Base-by-base conservation (phyloP, 53 echinoderm and acorn worm species). In the Arbacia lixula region DNA sequence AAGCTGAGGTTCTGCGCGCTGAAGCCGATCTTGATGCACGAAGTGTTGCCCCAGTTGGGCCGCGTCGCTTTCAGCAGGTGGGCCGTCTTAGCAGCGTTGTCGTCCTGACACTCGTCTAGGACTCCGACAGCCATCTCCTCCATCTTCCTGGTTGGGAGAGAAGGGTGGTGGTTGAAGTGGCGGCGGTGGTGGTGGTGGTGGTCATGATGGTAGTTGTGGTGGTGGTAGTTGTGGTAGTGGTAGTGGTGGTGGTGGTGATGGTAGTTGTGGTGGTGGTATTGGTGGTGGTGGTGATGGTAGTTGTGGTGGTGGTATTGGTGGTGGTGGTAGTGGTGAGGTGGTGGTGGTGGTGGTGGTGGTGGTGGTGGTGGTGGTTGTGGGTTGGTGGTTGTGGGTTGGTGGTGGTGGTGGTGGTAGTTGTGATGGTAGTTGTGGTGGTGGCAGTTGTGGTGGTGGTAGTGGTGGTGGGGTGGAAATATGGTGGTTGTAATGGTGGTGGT, bases 41-140 rank as follows among this genome's bases (percentile, higher is more conserved):
- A 93, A 0, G 90, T 38, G 37, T 82, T 85, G 12, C 95, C 95
- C 92, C 92, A 95, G 61, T 91, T 87, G 11, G 85, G 82, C 29
- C 95, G 41, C 1, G 87, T 78, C 60, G 89, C 81, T 34, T 87
- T 60, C 72, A 92, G 26, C 1, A 76, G 73, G 5, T 6, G 5
- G 30, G 64, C 19, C 46, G 95, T 91, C 31, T 87, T 85, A 36
- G 85, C 90, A 11, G 84, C 88, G 35, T 92, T 87, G n/a, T 92
- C 87, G 38, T 92, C 86, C 66, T 92, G 87, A 69, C 95, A 95
- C 83, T 95, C 95, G 22, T 89, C 92, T 60, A 92, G 77, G 1
- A 95, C 57, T 12, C 57, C 14, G 14, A 56, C 57, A 16, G 57
- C 57, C 12, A 56, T 10, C 57, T 56, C 5, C 57, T 56, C 57